Percentiles rank a stretch among this genome's conserved stretches.
phyloP scores from a whole-genome alignment of 2,113 vertebrate genomes.

The Tetrao urogallus region DNA sequence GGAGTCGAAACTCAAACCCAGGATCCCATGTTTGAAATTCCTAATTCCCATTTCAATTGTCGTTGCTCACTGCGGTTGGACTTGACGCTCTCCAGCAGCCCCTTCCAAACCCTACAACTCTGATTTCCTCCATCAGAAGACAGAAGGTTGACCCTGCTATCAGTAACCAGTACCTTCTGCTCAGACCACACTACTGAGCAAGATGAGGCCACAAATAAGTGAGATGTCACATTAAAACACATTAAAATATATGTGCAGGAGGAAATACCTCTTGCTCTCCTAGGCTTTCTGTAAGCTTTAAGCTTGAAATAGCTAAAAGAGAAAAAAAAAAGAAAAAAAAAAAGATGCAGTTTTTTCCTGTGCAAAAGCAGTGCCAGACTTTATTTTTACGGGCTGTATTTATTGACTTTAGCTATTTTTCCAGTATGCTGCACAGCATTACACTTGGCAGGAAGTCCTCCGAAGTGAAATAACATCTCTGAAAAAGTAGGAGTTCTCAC shows the following conservation, averaged over 20 bases:
- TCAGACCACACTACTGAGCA: neutral
- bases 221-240: neutral
- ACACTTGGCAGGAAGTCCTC: constrained; percentile 54
- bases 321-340: neutral
- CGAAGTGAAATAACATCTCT: constrained; percentile 53
- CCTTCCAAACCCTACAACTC: too few relatives aligned
- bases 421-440: constrained; percentile 50
- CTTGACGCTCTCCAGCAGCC: too few relatives aligned
- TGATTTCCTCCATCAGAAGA: neutral
- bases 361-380: constrained; percentile 44
- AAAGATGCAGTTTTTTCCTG: constrained; percentile 64
- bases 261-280: constrained; percentile 13
- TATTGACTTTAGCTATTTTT: constrained; percentile 71
- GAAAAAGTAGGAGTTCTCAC: constrained; percentile 65
- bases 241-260: neutral
- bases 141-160: neutral
- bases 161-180: neutral
- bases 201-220: neutral
- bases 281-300: neutral
- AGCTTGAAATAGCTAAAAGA: neutral
- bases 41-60: neutral
- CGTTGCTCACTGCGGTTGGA: neutral
- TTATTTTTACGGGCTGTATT: constrained; percentile 67
- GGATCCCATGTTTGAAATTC: neutral
- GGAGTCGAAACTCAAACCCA: neutral